Evolutionary conservation across 2,113 vertebrate species (phyloP).

Genomic region (Narcine bancroftii): DNA sequence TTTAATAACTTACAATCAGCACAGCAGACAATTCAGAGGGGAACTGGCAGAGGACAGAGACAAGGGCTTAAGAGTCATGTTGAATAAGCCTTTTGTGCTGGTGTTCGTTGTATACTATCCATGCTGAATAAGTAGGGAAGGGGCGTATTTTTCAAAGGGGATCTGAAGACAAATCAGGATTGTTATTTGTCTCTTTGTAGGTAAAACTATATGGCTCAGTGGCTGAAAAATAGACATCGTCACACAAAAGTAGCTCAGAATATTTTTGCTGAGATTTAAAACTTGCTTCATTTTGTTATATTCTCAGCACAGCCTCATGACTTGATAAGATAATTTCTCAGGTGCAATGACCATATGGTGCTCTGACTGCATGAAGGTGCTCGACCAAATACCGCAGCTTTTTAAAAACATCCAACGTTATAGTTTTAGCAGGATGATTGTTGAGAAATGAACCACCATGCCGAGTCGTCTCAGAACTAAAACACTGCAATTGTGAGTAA

Average conservation of each 20-base stretch:
- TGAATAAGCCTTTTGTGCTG: too few species aligned
- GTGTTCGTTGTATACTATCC: too few species aligned
- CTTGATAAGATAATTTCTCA: background rate
- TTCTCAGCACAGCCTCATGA: background rate
- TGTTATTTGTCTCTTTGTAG: background rate
- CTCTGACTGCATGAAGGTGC: background rate
- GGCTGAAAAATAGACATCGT: background rate
- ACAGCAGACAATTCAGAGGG: too few species aligned
- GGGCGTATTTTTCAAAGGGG: background rate
- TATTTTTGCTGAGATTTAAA: too few species aligned
- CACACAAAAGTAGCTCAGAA: too few species aligned
- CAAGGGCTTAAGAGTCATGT: too few species aligned
- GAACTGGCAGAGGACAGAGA: too few species aligned
- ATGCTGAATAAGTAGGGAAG: too few species aligned
- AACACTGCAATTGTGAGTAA: background rate
- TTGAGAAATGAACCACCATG: background rate
- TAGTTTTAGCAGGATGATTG: too few species aligned
- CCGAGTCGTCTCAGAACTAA: background rate
- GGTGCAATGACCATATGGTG: background rate
- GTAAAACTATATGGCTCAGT: background rate
- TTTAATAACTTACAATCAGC: too few species aligned
- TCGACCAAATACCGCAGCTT: background rate
- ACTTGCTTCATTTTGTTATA: too few species aligned
- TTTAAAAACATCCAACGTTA: too few species aligned
- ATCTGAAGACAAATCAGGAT: background rate